A percentile compares a stretch with the other conserved stretches of the same genome.
These are phyloP conservation scores for Salvelinus alpinus DNA, from an alignment of 2,113 vertebrate genomes.

Conservation along the genomic window DNA sequence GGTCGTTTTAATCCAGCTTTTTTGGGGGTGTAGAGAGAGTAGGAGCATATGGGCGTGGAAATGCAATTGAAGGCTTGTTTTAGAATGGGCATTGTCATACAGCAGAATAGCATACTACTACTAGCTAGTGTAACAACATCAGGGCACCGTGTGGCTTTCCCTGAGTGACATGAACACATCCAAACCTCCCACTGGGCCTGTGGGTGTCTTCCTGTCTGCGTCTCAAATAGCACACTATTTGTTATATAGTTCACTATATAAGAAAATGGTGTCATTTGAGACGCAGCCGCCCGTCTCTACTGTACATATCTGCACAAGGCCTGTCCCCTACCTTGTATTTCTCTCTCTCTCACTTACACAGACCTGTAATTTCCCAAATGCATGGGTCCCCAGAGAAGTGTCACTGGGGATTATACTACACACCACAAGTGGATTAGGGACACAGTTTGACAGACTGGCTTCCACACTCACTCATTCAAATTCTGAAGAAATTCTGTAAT, in stretches of 20 bases:
- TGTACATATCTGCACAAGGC: constrained; percentile 37
- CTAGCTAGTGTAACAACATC: constrained; percentile 37
- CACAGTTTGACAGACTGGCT: constrained; percentile 61
- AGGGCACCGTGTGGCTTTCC: constrained; percentile 41
- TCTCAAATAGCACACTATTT: no score
- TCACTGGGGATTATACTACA: constrained; percentile 67
- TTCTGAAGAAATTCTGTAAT: constrained; percentile 25
- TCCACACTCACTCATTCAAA: constrained; percentile 47
- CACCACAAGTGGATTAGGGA: constrained; percentile 61
- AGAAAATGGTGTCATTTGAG: no score
- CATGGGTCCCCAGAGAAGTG: constrained; percentile 54
- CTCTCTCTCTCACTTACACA: constrained; percentile 54
- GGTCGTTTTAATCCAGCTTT: no score
- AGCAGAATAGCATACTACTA: neutral
- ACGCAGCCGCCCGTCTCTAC: constrained; percentile 5
- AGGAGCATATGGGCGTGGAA: no score
- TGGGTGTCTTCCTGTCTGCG: constrained; percentile 23
- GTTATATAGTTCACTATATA: no score
- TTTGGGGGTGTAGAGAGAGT: no score
- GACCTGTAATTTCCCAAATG: constrained; percentile 65
- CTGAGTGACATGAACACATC: constrained; percentile 48
- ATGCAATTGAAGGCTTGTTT: no score
- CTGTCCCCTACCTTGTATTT: constrained; percentile 34
- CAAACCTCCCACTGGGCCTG: constrained; percentile 38
- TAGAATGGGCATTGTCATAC: neutral